A percentile compares a stretch with the other conserved stretches of the same genome.
Evolutionary conservation across 2,113 vertebrate species (phyloP).

Genomic region (Chionomys nivalis): DNA sequence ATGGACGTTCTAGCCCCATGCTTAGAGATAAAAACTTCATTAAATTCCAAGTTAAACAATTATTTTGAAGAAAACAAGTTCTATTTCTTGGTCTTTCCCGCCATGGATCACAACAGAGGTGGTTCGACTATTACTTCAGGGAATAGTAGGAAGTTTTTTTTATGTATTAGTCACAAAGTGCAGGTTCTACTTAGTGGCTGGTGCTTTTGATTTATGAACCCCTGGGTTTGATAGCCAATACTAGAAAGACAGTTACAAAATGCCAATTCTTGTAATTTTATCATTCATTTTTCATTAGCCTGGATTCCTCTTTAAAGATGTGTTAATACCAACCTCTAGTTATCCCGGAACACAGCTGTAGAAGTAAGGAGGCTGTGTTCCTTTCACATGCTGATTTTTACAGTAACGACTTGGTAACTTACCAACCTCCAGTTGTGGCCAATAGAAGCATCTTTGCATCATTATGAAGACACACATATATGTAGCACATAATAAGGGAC

Average conservation of each 20-base stretch:
- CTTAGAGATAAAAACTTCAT: conserved; percentile 1
- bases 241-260: neutral
- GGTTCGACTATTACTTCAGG: neutral
- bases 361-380: neutral
- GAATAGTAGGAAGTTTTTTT: no score
- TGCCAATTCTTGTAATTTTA: conserved; percentile 32
- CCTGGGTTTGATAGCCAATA: neutral
- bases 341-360: neutral
- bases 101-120: neutral
- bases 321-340: neutral
- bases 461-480: neutral
- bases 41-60: conserved; percentile 1
- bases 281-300: conserved; percentile 19
- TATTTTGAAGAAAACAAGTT: neutral
- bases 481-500: neutral
- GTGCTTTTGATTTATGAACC: neutral
- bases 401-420: neutral
- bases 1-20: neutral
- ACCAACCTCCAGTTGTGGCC: neutral
- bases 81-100: neutral
- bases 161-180: neutral
- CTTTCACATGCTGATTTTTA: conserved; percentile 27
- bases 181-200: neutral
- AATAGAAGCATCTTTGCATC: neutral
- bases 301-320: conserved; percentile 25